Evolutionary conservation across 2,888 invertebrate genomes (phyloP).

Genomic region (Dryococelus australis): DNA sequence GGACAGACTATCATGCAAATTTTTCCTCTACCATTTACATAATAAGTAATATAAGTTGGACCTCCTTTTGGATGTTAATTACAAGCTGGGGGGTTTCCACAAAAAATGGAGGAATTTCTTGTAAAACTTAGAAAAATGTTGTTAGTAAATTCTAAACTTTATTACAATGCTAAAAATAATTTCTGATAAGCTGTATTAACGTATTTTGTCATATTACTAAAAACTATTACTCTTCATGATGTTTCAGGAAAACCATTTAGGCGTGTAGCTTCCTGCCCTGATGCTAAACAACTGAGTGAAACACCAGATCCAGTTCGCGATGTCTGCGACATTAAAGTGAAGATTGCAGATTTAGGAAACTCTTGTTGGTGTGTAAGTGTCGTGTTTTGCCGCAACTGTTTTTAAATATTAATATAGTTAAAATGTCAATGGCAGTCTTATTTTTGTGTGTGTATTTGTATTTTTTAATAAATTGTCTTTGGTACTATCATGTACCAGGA

Average conservation of each 20-base stretch:
- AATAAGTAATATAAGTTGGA: neutral
- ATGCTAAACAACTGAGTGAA: constrained; percentile 52
- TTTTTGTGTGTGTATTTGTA: no score
- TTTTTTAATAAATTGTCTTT: no score
- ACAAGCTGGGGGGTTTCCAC: neutral
- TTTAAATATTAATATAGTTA: no score
- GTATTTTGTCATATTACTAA: no score
- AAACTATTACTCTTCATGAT: neutral
- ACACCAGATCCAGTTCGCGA: constrained; percentile 59
- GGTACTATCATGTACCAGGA: no score
- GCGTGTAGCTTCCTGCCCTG: constrained; percentile 54
- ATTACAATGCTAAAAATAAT: no score
- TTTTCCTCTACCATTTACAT: neutral
- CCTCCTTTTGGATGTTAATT: neutral
- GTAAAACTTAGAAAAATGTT: no score
- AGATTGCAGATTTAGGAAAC: constrained; percentile 87
- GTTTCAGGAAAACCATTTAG: constrained; percentile 49
- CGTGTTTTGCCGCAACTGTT: neutral
- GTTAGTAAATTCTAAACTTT: no score
- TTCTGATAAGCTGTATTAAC: no score
- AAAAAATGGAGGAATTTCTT: no score
- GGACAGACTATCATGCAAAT: neutral
- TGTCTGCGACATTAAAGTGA: constrained; percentile 70
- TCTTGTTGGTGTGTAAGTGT: constrained; percentile 76
- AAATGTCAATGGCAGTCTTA: no score